Conservation (phyloP, 1,140 invertebrate genomes). For the Bombus balteatus region DNA sequence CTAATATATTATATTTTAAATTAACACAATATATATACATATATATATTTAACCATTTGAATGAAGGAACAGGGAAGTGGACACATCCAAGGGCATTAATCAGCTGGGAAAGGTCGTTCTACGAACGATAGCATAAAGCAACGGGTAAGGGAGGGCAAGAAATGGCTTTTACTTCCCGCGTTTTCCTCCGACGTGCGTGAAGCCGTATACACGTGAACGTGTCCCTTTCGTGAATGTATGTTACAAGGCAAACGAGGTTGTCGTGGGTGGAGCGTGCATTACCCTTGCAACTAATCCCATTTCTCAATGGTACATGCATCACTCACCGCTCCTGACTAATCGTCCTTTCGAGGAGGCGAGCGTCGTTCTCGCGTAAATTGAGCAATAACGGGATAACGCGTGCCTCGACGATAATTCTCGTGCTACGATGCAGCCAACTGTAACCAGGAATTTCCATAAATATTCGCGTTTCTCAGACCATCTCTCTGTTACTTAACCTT, state of each 20-base stretch:
- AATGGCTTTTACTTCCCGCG: constrained; percentile 19
- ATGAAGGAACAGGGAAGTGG: too few species aligned
- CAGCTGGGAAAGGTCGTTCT: constrained; percentile 18
- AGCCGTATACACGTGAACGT: constrained; percentile 3
- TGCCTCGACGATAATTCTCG: constrained; percentile 40
- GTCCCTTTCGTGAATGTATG: constrained; percentile 24
- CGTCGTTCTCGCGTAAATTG: constrained; percentile 41
- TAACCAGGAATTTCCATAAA: constrained; percentile 29
- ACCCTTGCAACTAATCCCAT: constrained; percentile 53
- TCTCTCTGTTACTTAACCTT: neutral
- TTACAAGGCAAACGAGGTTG: constrained; percentile 33
- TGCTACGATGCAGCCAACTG: neutral
- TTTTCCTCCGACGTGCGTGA: neutral
- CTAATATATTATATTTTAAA: neutral
- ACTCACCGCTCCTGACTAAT: constrained; percentile 42
- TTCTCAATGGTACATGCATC: constrained; percentile 48
- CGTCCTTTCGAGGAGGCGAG: constrained; percentile 46
- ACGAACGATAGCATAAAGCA: constrained; percentile 31
- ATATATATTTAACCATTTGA: neutral
- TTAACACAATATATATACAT: neutral
- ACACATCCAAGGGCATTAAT: constrained; percentile 38
- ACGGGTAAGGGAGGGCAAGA: constrained; percentile 20
- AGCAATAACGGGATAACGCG: constrained; percentile 49
- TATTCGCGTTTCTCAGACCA: neutral
- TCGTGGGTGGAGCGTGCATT: constrained; percentile 39